These are phyloP conservation scores for Caenorhabditis doughertyi DNA, from an alignment of 2,888 invertebrate genomes.

Conservation along the genomic window DNA sequence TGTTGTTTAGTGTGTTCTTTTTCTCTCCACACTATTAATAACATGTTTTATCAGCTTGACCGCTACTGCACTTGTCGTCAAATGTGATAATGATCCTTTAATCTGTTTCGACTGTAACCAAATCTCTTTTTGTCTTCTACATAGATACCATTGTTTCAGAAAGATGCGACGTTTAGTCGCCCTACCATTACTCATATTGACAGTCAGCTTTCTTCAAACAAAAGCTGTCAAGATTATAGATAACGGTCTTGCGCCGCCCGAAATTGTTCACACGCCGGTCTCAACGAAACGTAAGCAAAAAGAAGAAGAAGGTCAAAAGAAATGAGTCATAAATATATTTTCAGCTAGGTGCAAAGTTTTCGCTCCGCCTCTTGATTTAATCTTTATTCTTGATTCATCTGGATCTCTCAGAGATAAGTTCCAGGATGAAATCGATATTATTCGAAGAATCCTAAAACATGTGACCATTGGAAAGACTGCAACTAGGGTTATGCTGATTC, in stretches of 20 bases:
- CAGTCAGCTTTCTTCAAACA: conserved; percentile 21
- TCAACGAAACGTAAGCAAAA: conserved; percentile 77
- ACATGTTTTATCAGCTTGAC: conserved; percentile 56
- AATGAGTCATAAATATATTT: conserved; percentile 39
- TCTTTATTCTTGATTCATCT: conserved; percentile 81
- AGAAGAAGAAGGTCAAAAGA: conserved; percentile 6
- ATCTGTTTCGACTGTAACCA: conserved; percentile 42
- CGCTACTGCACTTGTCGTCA: conserved; percentile 20
- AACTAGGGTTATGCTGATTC: conserved; percentile 81
- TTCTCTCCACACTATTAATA: conserved; percentile 25
- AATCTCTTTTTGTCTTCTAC: background rate
- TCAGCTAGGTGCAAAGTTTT: conserved; percentile 80
- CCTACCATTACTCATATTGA: conserved; percentile 49
- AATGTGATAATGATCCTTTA: conserved; percentile 43
- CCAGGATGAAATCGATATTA: conserved; percentile 81
- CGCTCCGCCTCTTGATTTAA: conserved; percentile 80
- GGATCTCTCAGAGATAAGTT: conserved; percentile 81
- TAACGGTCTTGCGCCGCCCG: conserved; percentile 81
- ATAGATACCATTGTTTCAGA: no score
- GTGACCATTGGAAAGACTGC: conserved; percentile 80
- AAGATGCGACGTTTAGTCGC: conserved; percentile 59
- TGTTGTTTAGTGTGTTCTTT: no score
- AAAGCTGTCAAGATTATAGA: conserved; percentile 77
- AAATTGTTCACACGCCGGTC: conserved; percentile 81
- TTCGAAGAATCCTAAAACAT: conserved; percentile 78